phyloP scores from a whole-genome alignment of 1,140 invertebrate genomes.

The Adelges cooleyi region DNA sequence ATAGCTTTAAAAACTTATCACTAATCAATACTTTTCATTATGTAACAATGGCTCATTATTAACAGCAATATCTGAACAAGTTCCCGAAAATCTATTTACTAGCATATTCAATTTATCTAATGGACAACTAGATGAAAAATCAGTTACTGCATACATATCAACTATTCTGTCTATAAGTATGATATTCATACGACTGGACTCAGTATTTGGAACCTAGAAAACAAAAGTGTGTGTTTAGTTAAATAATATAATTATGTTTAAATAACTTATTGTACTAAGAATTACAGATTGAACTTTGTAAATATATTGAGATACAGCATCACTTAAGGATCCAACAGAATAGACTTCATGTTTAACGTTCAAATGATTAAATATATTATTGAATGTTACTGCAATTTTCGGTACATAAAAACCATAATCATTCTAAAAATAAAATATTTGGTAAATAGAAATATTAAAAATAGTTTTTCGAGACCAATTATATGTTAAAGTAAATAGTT shows the following conservation, averaged over 20 bases:
- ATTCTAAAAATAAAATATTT: conserved; percentile 11
- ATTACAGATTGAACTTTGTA: conserved; percentile 6
- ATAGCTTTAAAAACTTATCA: no score
- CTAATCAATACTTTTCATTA: background rate
- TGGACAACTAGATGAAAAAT: conserved; percentile 10
- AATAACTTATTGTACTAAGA: no score
- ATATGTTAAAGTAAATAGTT: background rate
- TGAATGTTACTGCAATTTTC: conserved; percentile 7
- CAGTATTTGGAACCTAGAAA: background rate
- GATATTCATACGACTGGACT: background rate
- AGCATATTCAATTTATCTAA: conserved; percentile 19
- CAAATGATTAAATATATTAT: conserved; percentile 18
- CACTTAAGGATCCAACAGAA: conserved; percentile 10
- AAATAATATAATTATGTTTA: no score
- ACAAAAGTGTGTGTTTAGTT: background rate
- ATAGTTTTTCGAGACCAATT: background rate
- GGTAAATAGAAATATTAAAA: no score
- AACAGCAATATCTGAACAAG: conserved; percentile 14
- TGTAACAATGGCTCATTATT: conserved; percentile 8
- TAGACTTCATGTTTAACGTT: conserved; percentile 8
- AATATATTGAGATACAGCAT: conserved; percentile 7
- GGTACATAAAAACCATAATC: background rate
- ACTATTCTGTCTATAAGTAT: conserved; percentile 19
- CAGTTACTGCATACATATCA: conserved; percentile 25
- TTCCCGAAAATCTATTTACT: conserved; percentile 9